These are phyloP conservation scores for Idaea straminata DNA, from an alignment of 2,888 invertebrate genomes.

Conservation along the genomic window DNA sequence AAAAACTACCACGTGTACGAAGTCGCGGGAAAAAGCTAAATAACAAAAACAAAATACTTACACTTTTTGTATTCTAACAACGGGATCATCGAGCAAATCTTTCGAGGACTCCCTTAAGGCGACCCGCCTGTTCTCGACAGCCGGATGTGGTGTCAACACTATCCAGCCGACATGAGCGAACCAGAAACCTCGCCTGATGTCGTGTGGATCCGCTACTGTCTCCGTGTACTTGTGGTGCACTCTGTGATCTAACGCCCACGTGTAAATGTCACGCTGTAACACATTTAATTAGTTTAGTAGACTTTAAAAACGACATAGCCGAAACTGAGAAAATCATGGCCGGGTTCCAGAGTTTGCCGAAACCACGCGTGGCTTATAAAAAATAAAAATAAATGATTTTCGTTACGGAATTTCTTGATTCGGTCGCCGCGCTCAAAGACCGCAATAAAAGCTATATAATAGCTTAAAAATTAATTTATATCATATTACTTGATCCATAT, in stretches of 20 bases:
- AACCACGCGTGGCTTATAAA: too few species aligned
- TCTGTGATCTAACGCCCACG: constrained; percentile 92
- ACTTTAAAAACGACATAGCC: not conserved
- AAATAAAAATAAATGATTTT: too few species aligned
- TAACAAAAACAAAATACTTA: constrained; percentile 33
- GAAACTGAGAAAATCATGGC: too few species aligned
- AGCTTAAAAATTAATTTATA: too few species aligned
- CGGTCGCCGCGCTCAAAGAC: too few species aligned
- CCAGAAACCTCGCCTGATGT: constrained; percentile 91
- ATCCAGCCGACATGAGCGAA: constrained; percentile 97
- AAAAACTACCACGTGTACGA: too few species aligned
- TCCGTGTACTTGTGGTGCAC: constrained; percentile 95
- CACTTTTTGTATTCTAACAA: constrained; percentile 88
- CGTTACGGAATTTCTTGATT: too few species aligned
- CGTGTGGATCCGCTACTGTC: constrained; percentile 92
- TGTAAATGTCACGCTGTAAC: constrained; percentile 88
- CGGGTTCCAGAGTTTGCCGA: too few species aligned
- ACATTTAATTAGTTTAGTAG: not conserved
- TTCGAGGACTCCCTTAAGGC: constrained; percentile 80
- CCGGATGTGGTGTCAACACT: constrained; percentile 90
- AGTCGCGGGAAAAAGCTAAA: too few species aligned
- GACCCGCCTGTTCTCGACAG: constrained; percentile 84
- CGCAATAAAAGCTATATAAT: too few species aligned
- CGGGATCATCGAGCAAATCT: constrained; percentile 86
- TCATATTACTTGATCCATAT: too few species aligned